Evolutionary conservation across 2,888 invertebrate species (phyloP).

Genomic region (Drosophila mulleri): DNA sequence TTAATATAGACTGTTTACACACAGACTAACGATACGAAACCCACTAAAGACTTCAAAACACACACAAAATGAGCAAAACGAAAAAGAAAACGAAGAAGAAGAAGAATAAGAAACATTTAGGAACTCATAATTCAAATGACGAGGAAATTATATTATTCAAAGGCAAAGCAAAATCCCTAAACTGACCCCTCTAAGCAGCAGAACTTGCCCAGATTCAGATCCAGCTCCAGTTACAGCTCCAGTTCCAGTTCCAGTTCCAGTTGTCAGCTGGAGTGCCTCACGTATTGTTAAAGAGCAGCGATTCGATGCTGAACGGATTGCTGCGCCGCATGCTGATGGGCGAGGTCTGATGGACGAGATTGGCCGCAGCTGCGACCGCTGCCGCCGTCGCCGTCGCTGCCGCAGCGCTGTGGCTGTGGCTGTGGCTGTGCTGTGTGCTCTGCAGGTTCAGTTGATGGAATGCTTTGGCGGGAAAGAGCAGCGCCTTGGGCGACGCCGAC

Average conservation of each 20-base stretch:
- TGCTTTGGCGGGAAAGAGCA: conserved; percentile 71
- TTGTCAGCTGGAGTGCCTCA: conserved; percentile 63
- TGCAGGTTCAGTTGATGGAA: conserved; percentile 78
- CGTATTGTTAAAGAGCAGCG: conserved; percentile 89
- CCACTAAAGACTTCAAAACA: neutral
- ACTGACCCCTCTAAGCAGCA: neutral
- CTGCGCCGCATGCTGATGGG: conserved; percentile 87
- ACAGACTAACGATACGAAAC: conserved; percentile 18
- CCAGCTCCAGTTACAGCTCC: conserved; percentile 1
- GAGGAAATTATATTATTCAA: conserved; percentile 39
- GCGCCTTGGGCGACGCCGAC: conserved; percentile 58
- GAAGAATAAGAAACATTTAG: conserved; percentile 38
- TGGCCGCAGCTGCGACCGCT: conserved; percentile 75
- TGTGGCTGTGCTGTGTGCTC: conserved; percentile 58
- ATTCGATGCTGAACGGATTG: conserved; percentile 96
- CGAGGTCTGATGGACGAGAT: conserved; percentile 85
- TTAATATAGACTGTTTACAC: conserved; percentile 17
- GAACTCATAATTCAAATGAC: conserved; percentile 58
- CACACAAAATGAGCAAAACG: conserved; percentile 3
- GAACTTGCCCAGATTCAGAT: neutral
- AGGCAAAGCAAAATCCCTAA: conserved; percentile 3
- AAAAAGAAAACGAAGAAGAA: neutral
- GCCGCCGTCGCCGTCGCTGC: conserved; percentile 63
- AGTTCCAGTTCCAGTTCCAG: conserved; percentile 11
- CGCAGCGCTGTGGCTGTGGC: conserved; percentile 58